Evolutionary conservation across 2,888 invertebrate genomes (phyloP).

Genomic region (Spatulosminthurus flaviceps): DNA sequence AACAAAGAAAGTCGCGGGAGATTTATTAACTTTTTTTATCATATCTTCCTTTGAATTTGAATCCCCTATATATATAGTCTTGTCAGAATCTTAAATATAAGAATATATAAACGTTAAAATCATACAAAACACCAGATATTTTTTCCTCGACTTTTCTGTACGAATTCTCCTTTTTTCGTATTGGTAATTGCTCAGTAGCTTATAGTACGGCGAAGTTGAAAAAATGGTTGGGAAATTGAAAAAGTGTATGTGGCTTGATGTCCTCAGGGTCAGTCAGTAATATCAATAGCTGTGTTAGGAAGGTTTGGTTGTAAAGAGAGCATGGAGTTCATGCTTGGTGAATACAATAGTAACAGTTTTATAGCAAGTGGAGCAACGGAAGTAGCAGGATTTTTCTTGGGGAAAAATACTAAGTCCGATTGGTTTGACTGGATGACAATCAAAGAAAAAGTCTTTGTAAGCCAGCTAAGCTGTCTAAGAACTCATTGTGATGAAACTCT

Average conservation of each 20-base stretch:
- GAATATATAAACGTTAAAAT: too few species aligned
- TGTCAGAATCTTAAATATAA: not conserved
- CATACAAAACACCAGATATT: too few species aligned
- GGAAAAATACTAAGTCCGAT: not conserved
- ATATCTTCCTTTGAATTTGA: not conserved
- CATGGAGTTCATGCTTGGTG: not conserved
- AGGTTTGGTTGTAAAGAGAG: too few species aligned
- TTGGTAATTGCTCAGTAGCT: too few species aligned
- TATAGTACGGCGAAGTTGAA: too few species aligned
- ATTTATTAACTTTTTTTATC: not conserved
- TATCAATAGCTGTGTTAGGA: too few species aligned
- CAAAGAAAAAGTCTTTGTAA: slow-evolving; percentile 3
- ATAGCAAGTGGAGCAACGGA: not conserved
- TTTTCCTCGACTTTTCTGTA: too few species aligned
- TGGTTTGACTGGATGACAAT: slow-evolving; percentile 1
- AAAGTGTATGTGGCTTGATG: too few species aligned
- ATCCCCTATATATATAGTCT: not conserved
- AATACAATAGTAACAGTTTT: not conserved
- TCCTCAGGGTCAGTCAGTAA: too few species aligned
- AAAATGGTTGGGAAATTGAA: too few species aligned
- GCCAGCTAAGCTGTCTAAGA: slow-evolving; percentile 4
- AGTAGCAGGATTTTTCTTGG: not conserved
- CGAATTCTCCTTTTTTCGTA: too few species aligned
- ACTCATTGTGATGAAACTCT: slow-evolving; percentile 6
- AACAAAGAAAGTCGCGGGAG: not conserved